Percentiles rank a stretch among this genome's conserved stretches.
These are phyloP conservation scores for Cirrhinus mrigala DNA, from an alignment of 2,797 vertebrate species.

Conservation along the genomic window DNA sequence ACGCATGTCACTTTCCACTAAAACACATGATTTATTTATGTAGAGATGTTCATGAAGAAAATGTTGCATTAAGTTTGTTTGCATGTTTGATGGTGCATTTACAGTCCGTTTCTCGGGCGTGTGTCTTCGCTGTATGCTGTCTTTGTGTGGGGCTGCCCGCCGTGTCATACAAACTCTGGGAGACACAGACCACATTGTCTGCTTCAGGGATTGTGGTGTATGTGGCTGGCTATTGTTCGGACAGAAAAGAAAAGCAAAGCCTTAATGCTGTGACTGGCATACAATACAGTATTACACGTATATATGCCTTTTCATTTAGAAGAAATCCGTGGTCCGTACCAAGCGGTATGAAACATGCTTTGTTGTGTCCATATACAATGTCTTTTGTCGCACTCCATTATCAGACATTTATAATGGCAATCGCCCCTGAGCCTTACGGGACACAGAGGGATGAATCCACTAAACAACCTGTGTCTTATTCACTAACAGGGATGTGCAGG, in stretches of 20 bases:
- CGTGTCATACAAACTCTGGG: conserved; percentile 39
- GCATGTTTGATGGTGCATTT: conserved; percentile 42
- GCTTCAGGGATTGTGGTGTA: conserved; percentile 67
- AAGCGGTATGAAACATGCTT: conserved; percentile 65
- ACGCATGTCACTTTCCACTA: background rate
- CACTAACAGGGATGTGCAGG: background rate
- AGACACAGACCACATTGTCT: conserved; percentile 76
- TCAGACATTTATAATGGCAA: conserved; percentile 31
- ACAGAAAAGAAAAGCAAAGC: conserved; percentile 47
- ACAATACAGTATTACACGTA: conserved; percentile 68
- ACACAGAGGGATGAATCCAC: background rate
- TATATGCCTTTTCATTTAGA: conserved; percentile 57
- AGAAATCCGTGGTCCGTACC: conserved; percentile 67
- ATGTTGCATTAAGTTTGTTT: conserved; percentile 37
- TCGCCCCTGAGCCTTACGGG: background rate
- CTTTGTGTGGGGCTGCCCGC: conserved; percentile 70
- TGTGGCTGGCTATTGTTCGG: conserved; percentile 76
- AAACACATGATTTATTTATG: background rate
- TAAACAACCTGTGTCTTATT: background rate
- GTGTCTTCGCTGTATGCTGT: conserved; percentile 65
- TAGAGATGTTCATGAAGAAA: background rate
- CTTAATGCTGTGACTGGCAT: conserved; percentile 37
- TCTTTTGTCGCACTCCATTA: conserved; percentile 46
- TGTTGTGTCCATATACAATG: conserved; percentile 41
- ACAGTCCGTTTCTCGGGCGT: conserved; percentile 39